Base-by-base conservation (phyloP, 2,113 vertebrate genomes). In the Symphodus melops region DNA sequence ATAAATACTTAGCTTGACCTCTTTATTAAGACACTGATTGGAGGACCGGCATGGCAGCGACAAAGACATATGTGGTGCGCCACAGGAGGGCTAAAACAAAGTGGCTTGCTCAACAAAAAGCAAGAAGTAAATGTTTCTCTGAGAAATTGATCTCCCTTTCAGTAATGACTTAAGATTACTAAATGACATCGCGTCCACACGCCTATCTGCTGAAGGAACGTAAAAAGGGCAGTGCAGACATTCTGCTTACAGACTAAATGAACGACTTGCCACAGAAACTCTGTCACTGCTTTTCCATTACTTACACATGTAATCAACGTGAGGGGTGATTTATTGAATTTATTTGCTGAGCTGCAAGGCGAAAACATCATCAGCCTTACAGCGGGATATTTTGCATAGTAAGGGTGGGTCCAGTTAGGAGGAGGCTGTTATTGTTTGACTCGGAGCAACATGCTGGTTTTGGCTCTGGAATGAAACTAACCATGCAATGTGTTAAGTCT, bases 401-500 rank as follows among this genome's bases (percentile, higher is more conserved):
- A 36, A n/a, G 72, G 67, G 72, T 48, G 68, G 69, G 72, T 78
- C 48, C 36, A 66, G 52, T 75, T 48, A 39, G 52, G 46, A 77
- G 53, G 72, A 81, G 57, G 64, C 56, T 76, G 72, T 82, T 77
- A 51, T 52, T 42, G 41, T 68, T 20, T 83, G 86, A 54, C 78
- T 68, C 52, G 17, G 23, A 71, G 52, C 53, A 68, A 36, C 59
- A 42, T 20, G 37, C 59, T 90, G 83, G 88, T 82, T 39, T 1
- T 3, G 12, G n/a, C 57, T 86, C 76, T 69, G 79, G 75, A 75
- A 72, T 52, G 36, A 74, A 91, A 86, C 73, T 82, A 83, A 64
- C 49, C 64, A 72, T 86, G 72, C 73, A 84, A 90, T 90, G 74
- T 46, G 12, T 64, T 84, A 66, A 75, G 59, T 66, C 71, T 86